Base-by-base conservation (phyloP, 35 echinoderm and acorn worm species). In the Ptychodera flava region DNA sequence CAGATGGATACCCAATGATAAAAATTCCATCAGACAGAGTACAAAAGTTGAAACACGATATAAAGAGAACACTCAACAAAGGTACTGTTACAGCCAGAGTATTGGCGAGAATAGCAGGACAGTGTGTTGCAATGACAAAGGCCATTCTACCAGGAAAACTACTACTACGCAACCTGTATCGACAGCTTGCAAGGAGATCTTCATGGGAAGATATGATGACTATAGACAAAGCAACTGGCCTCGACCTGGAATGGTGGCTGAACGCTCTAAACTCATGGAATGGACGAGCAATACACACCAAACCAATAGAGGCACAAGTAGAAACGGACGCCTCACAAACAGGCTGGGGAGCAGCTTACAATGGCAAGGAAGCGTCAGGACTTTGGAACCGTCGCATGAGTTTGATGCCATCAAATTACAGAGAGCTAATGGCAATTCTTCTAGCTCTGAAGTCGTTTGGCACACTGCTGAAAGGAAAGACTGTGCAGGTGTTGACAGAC, bases 121-220 rank as follows among this genome's bases (percentile, higher is more conserved):
- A 87, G 34, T 91, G 90, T 84, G 81, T 91, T 82, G 30, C 90
- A 31, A 86, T 91, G 85, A 79, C 90, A 79, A 38, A 80, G 80
- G 76, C 77, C 33, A 53, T 91, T 35, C 31, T 85, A 45, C 90
- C 85, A 83, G 90, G 77, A 35, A 91, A 91, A 83, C 38, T 91
- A 35, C 81, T 91, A 1, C 36, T 91, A 28, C 32, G 85, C 35
- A 86, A 80, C 45, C 33, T 91, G 36, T 91, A 87, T 79, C 81
- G 90, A 15, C 35, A 83, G 27, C 34, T 91, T 31, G 84, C 90
- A 76, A 12, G 28, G 52, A 87, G 82, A 83, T 30, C 33, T 1
- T 64, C 85, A 34, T 91, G 90, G 90, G 33, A 85, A 10, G 36
- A 79, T 16, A 36, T 10, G n/a, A 37, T 91, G 31, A 32, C 22